Evolutionary conservation across 2,113 vertebrate species (phyloP), one percentile per base, ranked within the genome.

Genomic region (Neofelis nebulosa): DNA sequence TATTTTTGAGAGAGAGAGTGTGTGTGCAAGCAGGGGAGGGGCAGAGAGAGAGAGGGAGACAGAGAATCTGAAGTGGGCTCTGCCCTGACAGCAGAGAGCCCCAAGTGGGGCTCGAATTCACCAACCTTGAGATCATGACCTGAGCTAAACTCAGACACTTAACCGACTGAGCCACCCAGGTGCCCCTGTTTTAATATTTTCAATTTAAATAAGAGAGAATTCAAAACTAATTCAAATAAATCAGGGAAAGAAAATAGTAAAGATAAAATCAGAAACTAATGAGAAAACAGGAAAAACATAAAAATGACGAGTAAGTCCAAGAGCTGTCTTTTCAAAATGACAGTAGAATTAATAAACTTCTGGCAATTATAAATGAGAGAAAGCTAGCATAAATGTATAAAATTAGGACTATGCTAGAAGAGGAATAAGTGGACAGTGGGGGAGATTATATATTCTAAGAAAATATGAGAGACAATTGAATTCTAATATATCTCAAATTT

Each of bases 231-330:
- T 66, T 96, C 25, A 87, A 81, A 88, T 79, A 83, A 89, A 57
- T 25, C 14, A 50, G 14, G 71, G 61, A 4, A 66, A 96, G 12
- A 27, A 95, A 94, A 80, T 78, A 90, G 11, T 76, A 89, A 69
- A 92, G 68, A 73, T 61, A 91, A 95, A 93, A 95, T 89, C 55
- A 84, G 68, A 55, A 78, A 66, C 79, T 81, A 94, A 79, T 89
- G 94, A 95, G 85, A 82, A 91, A 91, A 94, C 21, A 85, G 76
- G n/a, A 74, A 91, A 96, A 76, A 92, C 71, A 69, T 80, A 84
- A 89, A 96, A 71, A 41, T 61, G 82, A n/a, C 50, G 79, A 55
- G 61, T 48, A 88, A 93, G 82, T 16, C 36, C 38, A 84, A 88
- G 25, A 55, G 15, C 41, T 95, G 25, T 45, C 41, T 95, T 97